Evolutionary conservation across 2,797 vertebrate genomes (phyloP).

Genomic region (Poeciliopsis paucimaculata): DNA sequence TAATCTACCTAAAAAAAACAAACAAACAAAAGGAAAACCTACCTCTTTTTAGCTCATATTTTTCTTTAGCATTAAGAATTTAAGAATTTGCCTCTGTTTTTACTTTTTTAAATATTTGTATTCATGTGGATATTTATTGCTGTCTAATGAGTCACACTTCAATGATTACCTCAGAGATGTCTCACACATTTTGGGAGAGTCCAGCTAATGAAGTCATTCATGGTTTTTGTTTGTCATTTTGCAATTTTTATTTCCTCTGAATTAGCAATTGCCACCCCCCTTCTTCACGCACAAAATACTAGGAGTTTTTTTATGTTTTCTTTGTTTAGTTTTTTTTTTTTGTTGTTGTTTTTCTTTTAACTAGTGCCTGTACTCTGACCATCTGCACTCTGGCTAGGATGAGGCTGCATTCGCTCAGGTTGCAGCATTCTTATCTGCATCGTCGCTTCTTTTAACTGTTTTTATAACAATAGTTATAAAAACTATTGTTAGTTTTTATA

Average conservation of each 20-base stretch:
- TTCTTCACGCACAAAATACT: conserved; percentile 71
- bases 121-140: conserved; percentile 88
- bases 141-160: conserved; percentile 84
- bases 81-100: conserved; percentile 84
- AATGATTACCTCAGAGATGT: conserved; percentile 84
- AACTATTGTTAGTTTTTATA: no score
- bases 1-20: conserved; percentile 79
- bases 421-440: conserved; percentile 36
- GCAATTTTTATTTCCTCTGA: conserved; percentile 50
- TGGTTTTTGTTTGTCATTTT: conserved; percentile 41
- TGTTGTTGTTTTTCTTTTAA: conserved; percentile 37
- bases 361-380: conserved; percentile 75
- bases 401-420: conserved; percentile 53
- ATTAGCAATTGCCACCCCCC: conserved; percentile 54
- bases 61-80: conserved; percentile 81
- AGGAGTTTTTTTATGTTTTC: conserved; percentile 45
- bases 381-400: conserved; percentile 53
- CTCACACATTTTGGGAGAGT: conserved; percentile 81
- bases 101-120: conserved; percentile 82
- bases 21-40: conserved; percentile 67
- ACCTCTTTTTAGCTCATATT: conserved; percentile 82
- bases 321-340: conserved; percentile 31
- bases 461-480: no score
- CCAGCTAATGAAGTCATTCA: conserved; percentile 82
- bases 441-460: conserved; percentile 20